Base-by-base conservation (phyloP, 2,888 invertebrate genomes). In the Drosophila lutescens region DNA sequence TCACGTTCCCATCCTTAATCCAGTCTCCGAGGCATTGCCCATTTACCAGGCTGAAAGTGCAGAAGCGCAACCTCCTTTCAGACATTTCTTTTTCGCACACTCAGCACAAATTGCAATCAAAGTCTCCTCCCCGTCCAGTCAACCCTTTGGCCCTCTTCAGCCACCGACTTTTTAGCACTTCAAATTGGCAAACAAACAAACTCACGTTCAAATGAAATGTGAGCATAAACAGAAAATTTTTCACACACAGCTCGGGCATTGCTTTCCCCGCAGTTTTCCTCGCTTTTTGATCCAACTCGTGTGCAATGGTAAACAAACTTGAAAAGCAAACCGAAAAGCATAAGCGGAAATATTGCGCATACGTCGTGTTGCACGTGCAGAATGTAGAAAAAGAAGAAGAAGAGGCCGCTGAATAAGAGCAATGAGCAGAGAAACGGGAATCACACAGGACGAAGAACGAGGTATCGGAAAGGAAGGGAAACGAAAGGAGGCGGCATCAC, bases 181-280 rank as follows among this genome's bases (percentile, higher is more conserved):
- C 76, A 84, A 84, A 88, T 84, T 84, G 83, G 78, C 78, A 86
- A 88, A 77, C 88, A 84, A 84, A 84, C 83, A 84, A 75, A 78
- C 86, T 76, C 86, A 83, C 88, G 86, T 88, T 84, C 76, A 83
- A 84, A 88, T 84, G 83, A 87, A 87, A 87, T 83, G 83, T 83
- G 83, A 84, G 86, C 68, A 88, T 88, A 88, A 83, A 84, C 80
- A 88, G 85, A 88, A 47, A 82, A 88, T 86, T 86, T 79, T 88
- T 88, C 87, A 83, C 88, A 83, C 88, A 83, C 79, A 85, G 20
- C 20, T 13, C 13, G 34, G 15, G 51, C 17, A 50, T 34, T 8
- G 34, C 34, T 50, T 51, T 51, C 38, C 36, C 57, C 55, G 38
- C 20, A 26, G 20, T 40, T 58, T 36, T 20, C 10, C 17, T 36